phyloP scores from a whole-genome alignment of 1,140 invertebrate species.

The Procambarus virginalis region DNA sequence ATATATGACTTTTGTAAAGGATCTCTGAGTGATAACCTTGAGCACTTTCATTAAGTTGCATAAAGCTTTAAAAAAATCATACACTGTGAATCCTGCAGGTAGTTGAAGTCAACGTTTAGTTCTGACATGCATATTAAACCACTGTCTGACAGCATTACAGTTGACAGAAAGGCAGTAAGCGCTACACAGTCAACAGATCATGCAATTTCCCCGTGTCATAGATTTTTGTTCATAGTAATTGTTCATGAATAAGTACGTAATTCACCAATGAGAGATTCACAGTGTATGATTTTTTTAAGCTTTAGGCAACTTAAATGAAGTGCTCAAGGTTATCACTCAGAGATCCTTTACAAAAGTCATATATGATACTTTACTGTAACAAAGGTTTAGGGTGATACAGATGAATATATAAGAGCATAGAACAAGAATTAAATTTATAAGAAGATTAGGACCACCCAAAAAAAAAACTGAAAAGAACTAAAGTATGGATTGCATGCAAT shows the following conservation, averaged over 20 bases:
- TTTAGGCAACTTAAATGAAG: not conserved
- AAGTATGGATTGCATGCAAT: constrained; percentile 14
- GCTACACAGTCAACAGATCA: constrained; percentile 42
- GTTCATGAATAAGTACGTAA: not conserved
- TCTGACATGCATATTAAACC: constrained; percentile 13
- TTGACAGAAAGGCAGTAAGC: not conserved
- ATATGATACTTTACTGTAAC: not conserved
- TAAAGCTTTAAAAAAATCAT: not conserved
- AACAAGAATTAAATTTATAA: constrained; percentile 24
- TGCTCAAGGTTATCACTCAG: not conserved
- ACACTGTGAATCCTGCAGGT: not conserved
- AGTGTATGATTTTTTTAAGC: not conserved
- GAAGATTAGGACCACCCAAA: constrained; percentile 42
- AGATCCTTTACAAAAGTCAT: not conserved
- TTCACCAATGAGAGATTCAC: not conserved
- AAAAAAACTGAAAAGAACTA: constrained; percentile 25
- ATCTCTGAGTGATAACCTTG: not conserved
- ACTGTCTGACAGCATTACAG: not conserved
- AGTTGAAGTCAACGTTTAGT: not conserved
- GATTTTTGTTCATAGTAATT: constrained; percentile 3
- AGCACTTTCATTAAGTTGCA: not conserved
- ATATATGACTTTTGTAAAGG: not conserved
- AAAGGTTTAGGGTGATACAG: constrained; percentile 1
- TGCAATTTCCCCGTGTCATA: constrained; percentile 63
- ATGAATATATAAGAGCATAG: constrained; percentile 28